These are phyloP conservation scores for Anguilla megastoma DNA, from an alignment of 2,797 vertebrate species.

Conservation along the genomic window DNA sequence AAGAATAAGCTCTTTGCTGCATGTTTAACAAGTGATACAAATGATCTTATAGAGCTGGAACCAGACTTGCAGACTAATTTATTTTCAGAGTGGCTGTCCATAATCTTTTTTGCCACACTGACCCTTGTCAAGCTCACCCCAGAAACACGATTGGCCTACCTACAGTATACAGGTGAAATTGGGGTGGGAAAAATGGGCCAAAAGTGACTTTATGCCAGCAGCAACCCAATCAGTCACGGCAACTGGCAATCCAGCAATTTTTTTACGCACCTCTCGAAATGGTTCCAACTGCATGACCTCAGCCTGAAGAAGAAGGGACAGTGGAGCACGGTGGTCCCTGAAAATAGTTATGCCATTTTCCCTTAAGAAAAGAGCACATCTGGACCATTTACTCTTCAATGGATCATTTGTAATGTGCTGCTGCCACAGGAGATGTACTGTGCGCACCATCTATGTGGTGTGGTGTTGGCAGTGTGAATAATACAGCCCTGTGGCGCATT, in stretches of 20 bases:
- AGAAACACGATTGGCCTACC: not conserved
- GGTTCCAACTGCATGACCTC: not conserved
- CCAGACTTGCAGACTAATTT: not conserved
- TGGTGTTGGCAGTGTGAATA: not conserved
- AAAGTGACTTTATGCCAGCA: not conserved
- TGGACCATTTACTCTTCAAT: not conserved
- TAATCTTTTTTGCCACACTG: constrained; percentile 8
- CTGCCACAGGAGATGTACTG: not conserved
- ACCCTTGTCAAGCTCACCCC: not conserved
- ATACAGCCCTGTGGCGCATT: not conserved
- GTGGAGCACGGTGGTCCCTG: not conserved
- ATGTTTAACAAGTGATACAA: not conserved
- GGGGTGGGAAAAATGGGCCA: not conserved
- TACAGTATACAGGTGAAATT: not conserved
- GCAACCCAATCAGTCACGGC: not conserved
- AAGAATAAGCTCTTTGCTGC: not conserved
- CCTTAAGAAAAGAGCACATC: not conserved
- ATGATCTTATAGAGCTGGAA: not conserved
- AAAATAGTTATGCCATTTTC: not conserved
- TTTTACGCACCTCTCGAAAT: not conserved
- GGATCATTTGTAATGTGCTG: not conserved
- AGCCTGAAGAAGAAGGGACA: not conserved
- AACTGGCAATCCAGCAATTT: not conserved
- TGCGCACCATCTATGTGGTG: not conserved
- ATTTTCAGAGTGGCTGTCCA: not conserved